These are phyloP conservation scores for Spondyliosoma cantharus DNA, from an alignment of 2,797 vertebrate genomes.

Conservation along the genomic window DNA sequence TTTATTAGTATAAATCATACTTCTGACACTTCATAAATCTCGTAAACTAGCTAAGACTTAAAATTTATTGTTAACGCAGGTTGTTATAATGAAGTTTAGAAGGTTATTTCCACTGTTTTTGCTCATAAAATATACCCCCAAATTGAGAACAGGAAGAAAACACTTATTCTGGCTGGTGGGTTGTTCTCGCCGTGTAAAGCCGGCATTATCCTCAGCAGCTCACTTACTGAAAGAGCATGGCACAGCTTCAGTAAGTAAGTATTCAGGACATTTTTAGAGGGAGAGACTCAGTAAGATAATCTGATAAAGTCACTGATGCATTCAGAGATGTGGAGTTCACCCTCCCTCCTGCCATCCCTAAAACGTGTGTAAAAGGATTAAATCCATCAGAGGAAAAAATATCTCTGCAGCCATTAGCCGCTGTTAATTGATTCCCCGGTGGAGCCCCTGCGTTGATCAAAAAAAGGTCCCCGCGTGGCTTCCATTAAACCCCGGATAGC, in stretches of 20 bases:
- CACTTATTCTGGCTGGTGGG: no score
- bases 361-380: constrained; percentile 62
- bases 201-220: background rate
- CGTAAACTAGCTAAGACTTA: background rate
- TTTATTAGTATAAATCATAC: background rate
- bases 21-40: background rate
- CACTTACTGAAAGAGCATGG: constrained; percentile 4
- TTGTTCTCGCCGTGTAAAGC: background rate
- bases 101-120: background rate
- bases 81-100: background rate
- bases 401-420: constrained; percentile 43
- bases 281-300: constrained; percentile 31
- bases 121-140: background rate
- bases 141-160: no score
- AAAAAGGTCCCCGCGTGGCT: background rate
- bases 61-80: background rate
- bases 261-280: background rate
- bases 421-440: constrained; percentile 55
- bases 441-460: constrained; percentile 26
- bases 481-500: constrained; percentile 16
- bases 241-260: background rate
- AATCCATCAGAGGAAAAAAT: constrained; percentile 38
- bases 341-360: constrained; percentile 20
- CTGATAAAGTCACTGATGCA: constrained; percentile 42
- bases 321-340: constrained; percentile 33